phyloP scores from a whole-genome alignment of 2,113 vertebrate species.

The Mola mola region DNA sequence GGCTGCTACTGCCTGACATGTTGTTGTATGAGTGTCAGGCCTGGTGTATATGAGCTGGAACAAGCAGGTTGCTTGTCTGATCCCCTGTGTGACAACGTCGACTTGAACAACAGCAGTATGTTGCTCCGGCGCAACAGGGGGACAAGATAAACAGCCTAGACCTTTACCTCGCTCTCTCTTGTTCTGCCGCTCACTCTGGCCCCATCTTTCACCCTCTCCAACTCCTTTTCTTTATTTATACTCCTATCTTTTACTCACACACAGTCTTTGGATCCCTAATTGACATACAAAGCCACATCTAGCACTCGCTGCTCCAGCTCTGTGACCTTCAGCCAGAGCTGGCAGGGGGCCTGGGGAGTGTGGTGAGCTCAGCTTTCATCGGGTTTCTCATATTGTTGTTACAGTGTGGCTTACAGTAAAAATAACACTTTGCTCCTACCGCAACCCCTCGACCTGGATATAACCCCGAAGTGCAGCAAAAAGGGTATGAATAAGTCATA shows the following conservation, averaged over 20 bases:
- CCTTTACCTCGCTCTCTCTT: not conserved
- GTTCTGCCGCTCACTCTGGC: too few relatives aligned
- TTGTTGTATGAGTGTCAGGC: conserved; percentile 4
- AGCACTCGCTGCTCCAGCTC: conserved; percentile 31
- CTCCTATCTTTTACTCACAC: not conserved
- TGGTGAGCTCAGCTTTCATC: conserved; percentile 75
- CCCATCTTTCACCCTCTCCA: too few relatives aligned
- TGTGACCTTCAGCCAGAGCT: conserved; percentile 68
- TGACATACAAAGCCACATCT: conserved; percentile 39
- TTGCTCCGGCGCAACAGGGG: conserved; percentile 4
- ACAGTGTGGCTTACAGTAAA: conserved; percentile 78
- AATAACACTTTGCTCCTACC: conserved; percentile 77
- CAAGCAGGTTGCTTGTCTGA: conserved; percentile 8
- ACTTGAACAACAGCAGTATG: conserved; percentile 31
- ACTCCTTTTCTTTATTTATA: conserved; percentile 22
- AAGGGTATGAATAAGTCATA: conserved; percentile 61
- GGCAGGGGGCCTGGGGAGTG: conserved; percentile 67
- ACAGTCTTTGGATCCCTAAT: not conserved
- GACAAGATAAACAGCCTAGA: conserved; percentile 31
- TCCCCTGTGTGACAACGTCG: conserved; percentile 49
- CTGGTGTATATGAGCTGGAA: conserved; percentile 1
- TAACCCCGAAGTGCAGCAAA: conserved; percentile 59
- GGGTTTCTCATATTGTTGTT: conserved; percentile 75
- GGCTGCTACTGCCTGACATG: conserved; percentile 4
- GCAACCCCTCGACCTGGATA: conserved; percentile 69